Evolutionary conservation across 2,797 vertebrate species (phyloP), one percentile per base, ranked within the genome.

Genomic region (Melanotaenia maccullochi): DNA sequence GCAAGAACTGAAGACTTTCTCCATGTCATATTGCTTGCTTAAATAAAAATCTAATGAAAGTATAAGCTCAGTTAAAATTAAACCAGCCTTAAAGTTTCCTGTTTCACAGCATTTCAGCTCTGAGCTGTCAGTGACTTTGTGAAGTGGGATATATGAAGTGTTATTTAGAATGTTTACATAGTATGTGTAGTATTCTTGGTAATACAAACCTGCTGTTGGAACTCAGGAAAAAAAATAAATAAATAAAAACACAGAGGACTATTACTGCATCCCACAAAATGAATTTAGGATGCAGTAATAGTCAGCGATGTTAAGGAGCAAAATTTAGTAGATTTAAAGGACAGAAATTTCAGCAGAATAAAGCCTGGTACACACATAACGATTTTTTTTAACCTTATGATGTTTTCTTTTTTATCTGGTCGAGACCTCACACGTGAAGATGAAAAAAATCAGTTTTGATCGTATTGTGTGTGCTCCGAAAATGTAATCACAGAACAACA

Each of bases 41-140:
- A 85, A 8, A 20, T 85, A 77, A 81, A 88, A 91, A 79, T 79
- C 59, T 33, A 71, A 28, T 85, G 66, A 76, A 90, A 84, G 91
- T 91, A 88, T 89, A 90, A 89, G 76, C 61, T 68, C 44, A 9
- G 38, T 67, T 87, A 83, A 86, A 89, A 84, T 86, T 86, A 89
- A 83, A 76, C 75, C 73, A 47, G 82, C 84, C 83, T 85, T 85
- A 87, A 68, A 71, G 84, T 81, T 86, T 90, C 80, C 71, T 83
- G 72, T 90, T 90, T 88, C 88, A 80, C 78, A 70, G 75, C 24
- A 38, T 88, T 85, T 85, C 72, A 74, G 47, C 81, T 89, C 71
- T 80, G 55, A 76, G 68, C 74, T 83, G 85, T 89, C 87, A 86
- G 67, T 76, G 63, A 79, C 88, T 87, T 69, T 84, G 63, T 85